Percentiles rank a stretch among this genome's conserved stretches.
These are phyloP conservation scores for Pseudococcus viburni DNA, from an alignment of 2,888 invertebrate genomes.

Conservation along the genomic window DNA sequence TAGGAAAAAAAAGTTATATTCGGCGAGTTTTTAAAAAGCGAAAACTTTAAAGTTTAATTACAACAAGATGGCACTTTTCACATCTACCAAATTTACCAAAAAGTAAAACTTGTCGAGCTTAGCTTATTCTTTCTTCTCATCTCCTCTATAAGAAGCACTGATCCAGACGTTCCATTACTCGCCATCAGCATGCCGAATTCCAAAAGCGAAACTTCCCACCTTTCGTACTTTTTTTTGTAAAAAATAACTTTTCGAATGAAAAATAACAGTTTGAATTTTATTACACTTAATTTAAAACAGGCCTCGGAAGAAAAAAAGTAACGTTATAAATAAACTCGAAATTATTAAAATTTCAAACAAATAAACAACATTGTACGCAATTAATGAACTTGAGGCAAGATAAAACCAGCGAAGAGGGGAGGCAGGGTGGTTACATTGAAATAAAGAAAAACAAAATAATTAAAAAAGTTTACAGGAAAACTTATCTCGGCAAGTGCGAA, in stretches of 20 bases:
- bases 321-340: slow-evolving; percentile 15
- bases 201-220: not conserved
- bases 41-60: slow-evolving; percentile 30
- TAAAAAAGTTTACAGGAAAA: slow-evolving; percentile 29
- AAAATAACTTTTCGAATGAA: slow-evolving; percentile 8
- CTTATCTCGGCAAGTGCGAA: not conserved
- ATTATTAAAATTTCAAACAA: slow-evolving; percentile 39
- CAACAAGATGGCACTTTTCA: slow-evolving; percentile 44
- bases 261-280: slow-evolving; percentile 20
- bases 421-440: not conserved
- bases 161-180: too few relatives aligned
- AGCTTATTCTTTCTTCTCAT: not conserved
- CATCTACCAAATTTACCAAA: slow-evolving; percentile 20
- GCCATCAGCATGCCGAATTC: not conserved
- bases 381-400: slow-evolving; percentile 25
- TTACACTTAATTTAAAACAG: slow-evolving; percentile 29
- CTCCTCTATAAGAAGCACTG: too few relatives aligned
- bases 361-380: not conserved
- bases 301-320: not conserved
- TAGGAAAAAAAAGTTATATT: not conserved
- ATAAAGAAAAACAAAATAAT: slow-evolving; percentile 48
- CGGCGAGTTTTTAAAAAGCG: slow-evolving; percentile 30
- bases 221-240: too few relatives aligned
- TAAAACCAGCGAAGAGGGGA: not conserved
- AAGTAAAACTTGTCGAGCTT: slow-evolving; percentile 37